These are phyloP conservation scores for Lepidurus packardi DNA, from an alignment of 1,140 invertebrate genomes.

Conservation along the genomic window DNA sequence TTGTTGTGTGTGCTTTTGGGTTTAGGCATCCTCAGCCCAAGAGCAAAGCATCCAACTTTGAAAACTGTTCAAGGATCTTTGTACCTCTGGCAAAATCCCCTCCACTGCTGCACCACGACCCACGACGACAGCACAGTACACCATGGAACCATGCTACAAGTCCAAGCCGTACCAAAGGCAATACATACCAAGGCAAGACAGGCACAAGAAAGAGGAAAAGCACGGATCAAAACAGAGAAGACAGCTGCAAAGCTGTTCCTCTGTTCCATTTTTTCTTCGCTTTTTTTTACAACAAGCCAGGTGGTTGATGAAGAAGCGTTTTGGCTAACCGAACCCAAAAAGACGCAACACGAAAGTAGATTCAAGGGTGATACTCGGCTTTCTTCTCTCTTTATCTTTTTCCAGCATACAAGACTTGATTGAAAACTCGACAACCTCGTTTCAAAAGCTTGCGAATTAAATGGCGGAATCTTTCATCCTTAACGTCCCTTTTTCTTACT, in stretches of 20 bases:
- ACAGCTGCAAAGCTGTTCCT: not conserved
- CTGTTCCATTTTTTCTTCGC: not conserved
- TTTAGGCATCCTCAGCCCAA: not conserved
- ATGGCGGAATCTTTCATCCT: no score
- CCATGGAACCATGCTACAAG: no score
- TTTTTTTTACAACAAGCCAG: not conserved
- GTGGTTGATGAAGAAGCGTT: not conserved
- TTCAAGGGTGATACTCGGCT: not conserved
- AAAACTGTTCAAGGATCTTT: not conserved
- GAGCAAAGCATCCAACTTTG: no score
- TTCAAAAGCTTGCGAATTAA: no score
- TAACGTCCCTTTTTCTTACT: no score
- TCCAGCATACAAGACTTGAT: no score
- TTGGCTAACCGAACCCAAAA: not conserved
- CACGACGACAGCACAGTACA: no score
- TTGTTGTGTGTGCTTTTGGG: not conserved
- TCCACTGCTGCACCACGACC: no score
- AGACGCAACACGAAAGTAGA: not conserved
- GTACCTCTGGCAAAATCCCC: no score
- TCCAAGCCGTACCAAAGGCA: not conserved
- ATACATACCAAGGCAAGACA: not conserved
- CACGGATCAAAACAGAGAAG: slow-evolving; percentile 21
- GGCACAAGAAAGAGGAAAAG: not conserved
- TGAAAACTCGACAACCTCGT: no score
- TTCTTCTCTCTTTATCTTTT: not conserved